Evolutionary conservation across 2,797 vertebrate genomes (phyloP).

Genomic region (Cichlasoma orientale): DNA sequence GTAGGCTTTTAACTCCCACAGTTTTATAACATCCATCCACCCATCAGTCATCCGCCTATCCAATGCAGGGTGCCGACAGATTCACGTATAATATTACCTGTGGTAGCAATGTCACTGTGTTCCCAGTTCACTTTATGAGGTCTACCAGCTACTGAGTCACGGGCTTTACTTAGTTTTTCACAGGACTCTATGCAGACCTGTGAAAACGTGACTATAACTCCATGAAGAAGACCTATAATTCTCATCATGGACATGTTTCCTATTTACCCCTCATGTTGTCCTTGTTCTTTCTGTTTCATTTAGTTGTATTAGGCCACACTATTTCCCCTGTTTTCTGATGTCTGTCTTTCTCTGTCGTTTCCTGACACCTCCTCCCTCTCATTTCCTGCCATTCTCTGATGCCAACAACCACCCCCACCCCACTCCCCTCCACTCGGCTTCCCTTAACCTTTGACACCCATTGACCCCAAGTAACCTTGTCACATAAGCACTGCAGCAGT

Average conservation of each 20-base stretch:
- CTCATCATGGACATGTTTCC: neutral
- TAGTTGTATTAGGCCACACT: neutral
- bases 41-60: neutral
- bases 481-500: conserved; percentile 26
- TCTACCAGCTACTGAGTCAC: neutral
- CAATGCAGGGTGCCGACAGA: neutral
- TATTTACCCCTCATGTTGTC: neutral
- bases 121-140: neutral
- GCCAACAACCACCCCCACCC: neutral
- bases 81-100: neutral
- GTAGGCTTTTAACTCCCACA: neutral
- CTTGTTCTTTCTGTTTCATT: neutral
- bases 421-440: neutral
- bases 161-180: neutral
- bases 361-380: conserved; percentile 33
- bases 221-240: no score
- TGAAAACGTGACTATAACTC: neutral
- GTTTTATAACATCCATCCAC: neutral
- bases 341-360: neutral
- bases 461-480: conserved; percentile 46
- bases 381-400: conserved; percentile 55
- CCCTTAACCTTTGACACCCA: conserved; percentile 49
- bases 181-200: neutral
- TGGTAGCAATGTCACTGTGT: neutral
- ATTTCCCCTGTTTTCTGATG: neutral